Conservation (phyloP, 2,888 invertebrate genomes). For the Tethea ocularis region DNA sequence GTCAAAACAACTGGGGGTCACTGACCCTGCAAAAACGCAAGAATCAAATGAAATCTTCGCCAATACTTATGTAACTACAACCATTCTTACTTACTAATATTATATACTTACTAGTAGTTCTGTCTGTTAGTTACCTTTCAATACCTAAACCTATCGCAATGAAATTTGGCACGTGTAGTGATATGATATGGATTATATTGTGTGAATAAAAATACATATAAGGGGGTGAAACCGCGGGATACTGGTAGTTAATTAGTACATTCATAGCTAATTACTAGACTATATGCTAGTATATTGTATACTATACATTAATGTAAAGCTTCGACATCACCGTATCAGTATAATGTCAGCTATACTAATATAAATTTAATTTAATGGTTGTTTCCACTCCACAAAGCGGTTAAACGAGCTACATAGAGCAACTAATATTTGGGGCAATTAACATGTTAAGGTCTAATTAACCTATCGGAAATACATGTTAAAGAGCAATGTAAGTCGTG, state of each 20-base stretch:
- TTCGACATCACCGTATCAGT: conserved; percentile 3
- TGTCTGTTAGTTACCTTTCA: too few species aligned
- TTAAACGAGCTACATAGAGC: conserved; percentile 13
- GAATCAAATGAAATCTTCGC: too few species aligned
- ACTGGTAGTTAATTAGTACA: background rate
- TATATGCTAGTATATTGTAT: background rate
- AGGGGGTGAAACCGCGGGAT: too few species aligned
- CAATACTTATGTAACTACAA: too few species aligned
- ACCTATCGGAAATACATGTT: conserved; percentile 16
- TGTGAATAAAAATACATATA: too few species aligned
- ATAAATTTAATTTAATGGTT: conserved; percentile 13
- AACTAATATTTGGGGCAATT: conserved; percentile 18
- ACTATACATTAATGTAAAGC: background rate
- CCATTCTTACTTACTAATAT: too few species aligned
- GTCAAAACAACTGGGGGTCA: too few species aligned
- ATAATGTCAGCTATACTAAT: conserved; percentile 10
- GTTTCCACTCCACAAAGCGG: conserved; percentile 17
- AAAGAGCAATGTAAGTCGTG: background rate
- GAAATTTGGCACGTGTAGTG: too few species aligned
- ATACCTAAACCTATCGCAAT: too few species aligned
- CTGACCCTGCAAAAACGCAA: too few species aligned
- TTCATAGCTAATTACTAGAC: background rate
- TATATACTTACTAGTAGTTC: too few species aligned
- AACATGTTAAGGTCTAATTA: conserved; percentile 18
- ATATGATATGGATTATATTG: too few species aligned